phyloP scores from a whole-genome alignment of 2,113 vertebrate species.

The Muntiacus reevesi region DNA sequence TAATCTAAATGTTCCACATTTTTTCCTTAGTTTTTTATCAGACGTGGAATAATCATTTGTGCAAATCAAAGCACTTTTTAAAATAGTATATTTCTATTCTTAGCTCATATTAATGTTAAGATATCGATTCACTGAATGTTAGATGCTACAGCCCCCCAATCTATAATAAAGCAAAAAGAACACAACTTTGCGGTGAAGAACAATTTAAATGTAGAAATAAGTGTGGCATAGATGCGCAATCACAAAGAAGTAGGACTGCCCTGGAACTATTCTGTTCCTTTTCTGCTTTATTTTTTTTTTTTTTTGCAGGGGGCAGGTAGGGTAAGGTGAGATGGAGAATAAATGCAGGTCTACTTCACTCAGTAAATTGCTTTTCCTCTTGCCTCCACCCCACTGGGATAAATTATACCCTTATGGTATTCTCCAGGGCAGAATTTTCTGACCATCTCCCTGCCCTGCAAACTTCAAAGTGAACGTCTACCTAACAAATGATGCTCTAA shows the following conservation, averaged over 20 bases:
- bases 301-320: background rate
- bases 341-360: background rate
- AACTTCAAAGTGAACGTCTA: conserved; percentile 60
- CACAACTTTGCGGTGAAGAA: background rate
- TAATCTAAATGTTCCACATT: background rate
- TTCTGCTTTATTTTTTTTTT: background rate
- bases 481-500: conserved; percentile 4
- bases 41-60: background rate
- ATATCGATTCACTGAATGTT: background rate
- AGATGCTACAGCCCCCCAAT: background rate
- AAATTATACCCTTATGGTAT: conserved; percentile 25
- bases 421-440: conserved; percentile 59
- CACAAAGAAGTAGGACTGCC: background rate
- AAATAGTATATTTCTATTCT: background rate
- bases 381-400: background rate
- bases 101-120: background rate
- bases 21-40: background rate
- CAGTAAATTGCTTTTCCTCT: conserved; percentile 44
- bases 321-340: background rate
- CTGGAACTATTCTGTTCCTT: background rate
- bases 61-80: background rate
- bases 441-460: conserved; percentile 21
- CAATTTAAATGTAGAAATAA: background rate
- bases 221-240: background rate
- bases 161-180: background rate